These are phyloP conservation scores for Lepidurus packardi DNA, from an alignment of 1,140 invertebrate genomes.

Conservation along the genomic window DNA sequence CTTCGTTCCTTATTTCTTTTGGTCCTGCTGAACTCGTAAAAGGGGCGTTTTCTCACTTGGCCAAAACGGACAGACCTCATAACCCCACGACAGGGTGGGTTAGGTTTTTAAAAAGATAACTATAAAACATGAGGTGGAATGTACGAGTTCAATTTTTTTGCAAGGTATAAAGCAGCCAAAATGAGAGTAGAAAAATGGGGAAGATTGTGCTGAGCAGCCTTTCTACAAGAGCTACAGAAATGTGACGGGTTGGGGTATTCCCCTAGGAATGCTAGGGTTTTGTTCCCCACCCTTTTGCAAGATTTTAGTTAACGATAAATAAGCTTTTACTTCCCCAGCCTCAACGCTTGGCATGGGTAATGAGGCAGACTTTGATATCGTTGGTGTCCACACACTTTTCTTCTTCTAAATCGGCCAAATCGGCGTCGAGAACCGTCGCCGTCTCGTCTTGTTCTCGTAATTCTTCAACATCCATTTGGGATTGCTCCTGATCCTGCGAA, in stretches of 20 bases:
- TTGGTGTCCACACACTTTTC: not conserved
- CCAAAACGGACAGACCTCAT: not conserved
- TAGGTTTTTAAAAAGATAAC: not conserved
- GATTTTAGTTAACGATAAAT: not conserved
- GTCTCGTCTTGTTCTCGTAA: slow-evolving; percentile 9
- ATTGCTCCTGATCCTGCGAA: not conserved
- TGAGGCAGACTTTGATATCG: slow-evolving; percentile 15
- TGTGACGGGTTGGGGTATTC: no score
- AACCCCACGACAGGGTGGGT: not conserved
- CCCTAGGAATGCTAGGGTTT: no score
- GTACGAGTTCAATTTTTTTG: not conserved
- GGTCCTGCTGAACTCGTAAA: not conserved
- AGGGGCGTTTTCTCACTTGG: not conserved
- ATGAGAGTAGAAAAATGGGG: not conserved
- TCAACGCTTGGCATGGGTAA: not conserved
- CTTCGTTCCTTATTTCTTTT: slow-evolving; percentile 34
- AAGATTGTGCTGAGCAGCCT: not conserved
- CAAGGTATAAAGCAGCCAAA: slow-evolving; percentile 13
- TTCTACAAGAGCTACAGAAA: not conserved
- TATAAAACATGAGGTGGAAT: not conserved
- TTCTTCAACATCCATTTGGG: not conserved
- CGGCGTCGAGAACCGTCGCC: slow-evolving; percentile 41
- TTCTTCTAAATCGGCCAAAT: slow-evolving; percentile 38
- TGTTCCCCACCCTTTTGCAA: no score
- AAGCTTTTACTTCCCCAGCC: not conserved